phyloP scores from a whole-genome alignment of 92 coral and sea anemone genomes.

The Anthopleura xanthogrammica region DNA sequence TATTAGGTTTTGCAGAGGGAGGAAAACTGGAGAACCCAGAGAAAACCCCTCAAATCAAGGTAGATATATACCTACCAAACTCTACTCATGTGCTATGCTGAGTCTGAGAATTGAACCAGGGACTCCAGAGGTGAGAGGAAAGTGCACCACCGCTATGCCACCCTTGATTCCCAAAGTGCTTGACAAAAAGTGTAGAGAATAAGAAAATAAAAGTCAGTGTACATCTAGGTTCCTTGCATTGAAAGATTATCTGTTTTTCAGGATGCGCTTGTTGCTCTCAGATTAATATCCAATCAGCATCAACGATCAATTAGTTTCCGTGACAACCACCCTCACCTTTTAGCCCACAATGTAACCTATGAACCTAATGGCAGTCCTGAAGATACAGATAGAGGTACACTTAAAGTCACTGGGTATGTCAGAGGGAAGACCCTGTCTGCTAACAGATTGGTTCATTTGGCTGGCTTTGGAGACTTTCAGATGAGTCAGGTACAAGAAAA shows the following conservation, averaged over 20 bases:
- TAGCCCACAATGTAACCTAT: constrained; percentile 70
- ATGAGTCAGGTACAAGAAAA: constrained; percentile 66
- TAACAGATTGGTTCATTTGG: constrained; percentile 82
- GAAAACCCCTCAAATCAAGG: too few species aligned
- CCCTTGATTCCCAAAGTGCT: too few species aligned
- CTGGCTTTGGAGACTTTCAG: constrained; percentile 95
- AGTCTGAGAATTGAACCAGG: too few species aligned
- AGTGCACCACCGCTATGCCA: too few species aligned
- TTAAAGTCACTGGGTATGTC: constrained; percentile 88
- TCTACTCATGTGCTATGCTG: too few species aligned
- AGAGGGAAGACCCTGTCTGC: constrained; percentile 80
- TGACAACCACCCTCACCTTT: constrained; percentile 80
- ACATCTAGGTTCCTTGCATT: too few species aligned
- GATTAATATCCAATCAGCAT: constrained; percentile 88
- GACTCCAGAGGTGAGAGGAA: too few species aligned
- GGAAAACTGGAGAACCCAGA: too few species aligned
- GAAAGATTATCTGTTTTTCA: constrained; percentile 17
- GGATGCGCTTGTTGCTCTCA: constrained; percentile 87
- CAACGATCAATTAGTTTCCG: constrained; percentile 76
- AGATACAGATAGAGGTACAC: constrained; percentile 63
- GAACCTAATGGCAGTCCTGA: constrained; percentile 59
- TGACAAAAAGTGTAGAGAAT: too few species aligned
- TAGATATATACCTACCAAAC: too few species aligned
- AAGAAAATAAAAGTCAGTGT: background rate
- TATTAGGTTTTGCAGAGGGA: background rate